phyloP scores from a whole-genome alignment of 1,140 invertebrate species.

The Halotydeus destructor region DNA sequence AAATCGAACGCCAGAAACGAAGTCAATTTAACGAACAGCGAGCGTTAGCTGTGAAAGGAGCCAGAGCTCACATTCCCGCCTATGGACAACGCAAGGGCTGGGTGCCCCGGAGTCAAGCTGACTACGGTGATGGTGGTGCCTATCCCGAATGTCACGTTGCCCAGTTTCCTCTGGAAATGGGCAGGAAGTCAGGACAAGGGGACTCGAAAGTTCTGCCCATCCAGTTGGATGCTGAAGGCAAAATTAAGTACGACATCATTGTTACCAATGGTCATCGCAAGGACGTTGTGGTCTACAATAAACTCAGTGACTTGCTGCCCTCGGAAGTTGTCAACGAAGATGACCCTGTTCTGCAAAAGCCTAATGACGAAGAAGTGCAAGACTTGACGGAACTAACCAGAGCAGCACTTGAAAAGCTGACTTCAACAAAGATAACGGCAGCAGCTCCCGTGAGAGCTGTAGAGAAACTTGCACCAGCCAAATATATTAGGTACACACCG shows the following conservation, averaged over 20 bases:
- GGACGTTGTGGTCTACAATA: constrained; percentile 88
- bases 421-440: constrained; percentile 68
- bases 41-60: constrained; percentile 56
- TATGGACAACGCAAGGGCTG: constrained; percentile 89
- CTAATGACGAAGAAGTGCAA: constrained; percentile 43
- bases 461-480: constrained; percentile 69
- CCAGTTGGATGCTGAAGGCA: constrained; percentile 74
- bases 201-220: constrained; percentile 74
- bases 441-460: constrained; percentile 72
- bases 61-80: constrained; percentile 70
- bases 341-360: constrained; percentile 65
- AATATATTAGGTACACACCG: constrained; percentile 93
- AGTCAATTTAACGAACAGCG: not conserved
- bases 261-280: constrained; percentile 83
- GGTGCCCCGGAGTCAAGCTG: constrained; percentile 52
- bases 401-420: constrained; percentile 60
- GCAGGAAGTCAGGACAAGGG: constrained; percentile 30
- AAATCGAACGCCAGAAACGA: constrained; percentile 37
- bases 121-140: constrained; percentile 86
- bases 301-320: constrained; percentile 74
- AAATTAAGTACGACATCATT: constrained; percentile 91
- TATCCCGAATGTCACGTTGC: constrained; percentile 95
- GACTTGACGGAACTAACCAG: constrained; percentile 54
- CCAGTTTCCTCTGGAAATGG: constrained; percentile 83
- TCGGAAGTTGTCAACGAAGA: constrained; percentile 78